These are phyloP conservation scores for Mus spicilegus DNA, from an alignment of 2,113 vertebrate genomes.

Conservation along the genomic window DNA sequence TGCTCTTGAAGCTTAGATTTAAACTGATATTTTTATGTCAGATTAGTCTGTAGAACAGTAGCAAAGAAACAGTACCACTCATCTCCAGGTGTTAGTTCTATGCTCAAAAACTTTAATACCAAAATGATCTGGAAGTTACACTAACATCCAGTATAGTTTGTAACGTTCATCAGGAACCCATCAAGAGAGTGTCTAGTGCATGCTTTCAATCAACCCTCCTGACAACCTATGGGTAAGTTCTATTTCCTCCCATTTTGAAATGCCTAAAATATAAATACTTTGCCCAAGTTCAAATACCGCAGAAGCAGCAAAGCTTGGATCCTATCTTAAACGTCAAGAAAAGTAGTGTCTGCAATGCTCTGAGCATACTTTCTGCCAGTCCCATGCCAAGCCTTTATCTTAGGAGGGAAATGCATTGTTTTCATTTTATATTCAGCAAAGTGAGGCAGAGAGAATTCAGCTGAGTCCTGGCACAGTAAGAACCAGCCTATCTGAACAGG, in stretches of 20 bases:
- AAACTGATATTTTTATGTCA: background rate
- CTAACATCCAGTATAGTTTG: background rate
- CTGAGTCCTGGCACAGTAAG: background rate
- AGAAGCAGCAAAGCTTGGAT: conserved; percentile 28
- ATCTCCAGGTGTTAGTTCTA: background rate
- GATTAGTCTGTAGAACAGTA: background rate
- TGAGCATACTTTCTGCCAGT: background rate
- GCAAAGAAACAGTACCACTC: background rate
- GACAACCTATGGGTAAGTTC: background rate
- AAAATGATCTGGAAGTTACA: conserved; percentile 1
- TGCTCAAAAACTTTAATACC: background rate
- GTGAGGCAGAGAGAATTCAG: background rate
- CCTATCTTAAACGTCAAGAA: conserved; percentile 25
- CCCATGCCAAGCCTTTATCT: background rate
- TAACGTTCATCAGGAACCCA: background rate
- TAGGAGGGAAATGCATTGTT: background rate
- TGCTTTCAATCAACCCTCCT: conserved; percentile 13
- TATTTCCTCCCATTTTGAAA: conserved; percentile 41
- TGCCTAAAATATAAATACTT: conserved; percentile 4
- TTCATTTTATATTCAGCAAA: background rate
- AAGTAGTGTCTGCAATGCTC: background rate
- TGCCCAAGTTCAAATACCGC: background rate
- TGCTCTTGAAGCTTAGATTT: conserved; percentile 42
- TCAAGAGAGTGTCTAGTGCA: background rate
- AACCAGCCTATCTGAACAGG: conserved; percentile 14